Conservation (phyloP, 2,888 invertebrate species). For the Pterostichus madidus region DNA sequence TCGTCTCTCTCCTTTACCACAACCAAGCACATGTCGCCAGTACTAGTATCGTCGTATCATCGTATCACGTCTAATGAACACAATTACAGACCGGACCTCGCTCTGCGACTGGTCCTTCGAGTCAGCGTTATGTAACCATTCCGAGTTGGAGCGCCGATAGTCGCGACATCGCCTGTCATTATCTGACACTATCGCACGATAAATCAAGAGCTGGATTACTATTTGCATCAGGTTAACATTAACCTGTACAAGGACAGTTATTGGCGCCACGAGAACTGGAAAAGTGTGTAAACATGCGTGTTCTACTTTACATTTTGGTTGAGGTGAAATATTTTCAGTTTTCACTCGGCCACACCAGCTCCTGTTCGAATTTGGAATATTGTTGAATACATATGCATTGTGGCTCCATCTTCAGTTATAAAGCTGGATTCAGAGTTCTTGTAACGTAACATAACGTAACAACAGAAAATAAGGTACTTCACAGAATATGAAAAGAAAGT, state of each 20-base stretch:
- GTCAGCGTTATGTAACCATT: slow-evolving; percentile 36
- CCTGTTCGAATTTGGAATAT: too few species aligned
- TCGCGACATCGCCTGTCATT: slow-evolving; percentile 50
- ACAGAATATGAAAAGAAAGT: too few species aligned
- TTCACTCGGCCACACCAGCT: too few species aligned
- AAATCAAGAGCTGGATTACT: slow-evolving; percentile 52
- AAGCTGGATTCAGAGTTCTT: too few species aligned
- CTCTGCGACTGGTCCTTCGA: slow-evolving; percentile 8
- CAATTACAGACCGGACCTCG: slow-evolving; percentile 28
- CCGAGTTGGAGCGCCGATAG: not conserved
- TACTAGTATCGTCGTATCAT: too few species aligned
- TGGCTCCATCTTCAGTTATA: too few species aligned
- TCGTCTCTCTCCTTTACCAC: not conserved
- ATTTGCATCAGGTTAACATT: slow-evolving; percentile 57
- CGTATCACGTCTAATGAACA: slow-evolving; percentile 13
- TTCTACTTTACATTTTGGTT: slow-evolving; percentile 38
- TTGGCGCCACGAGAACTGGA: slow-evolving; percentile 56
- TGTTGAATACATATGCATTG: too few species aligned
- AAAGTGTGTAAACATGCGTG: slow-evolving; percentile 45
- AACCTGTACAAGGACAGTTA: slow-evolving; percentile 52
- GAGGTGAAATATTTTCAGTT: slow-evolving; percentile 24
- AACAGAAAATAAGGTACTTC: too few species aligned
- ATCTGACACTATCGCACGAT: slow-evolving; percentile 46
- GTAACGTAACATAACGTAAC: too few species aligned
- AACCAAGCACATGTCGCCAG: not conserved